phyloP scores from a whole-genome alignment of 2,888 invertebrate species.

The Timema cristinae region DNA sequence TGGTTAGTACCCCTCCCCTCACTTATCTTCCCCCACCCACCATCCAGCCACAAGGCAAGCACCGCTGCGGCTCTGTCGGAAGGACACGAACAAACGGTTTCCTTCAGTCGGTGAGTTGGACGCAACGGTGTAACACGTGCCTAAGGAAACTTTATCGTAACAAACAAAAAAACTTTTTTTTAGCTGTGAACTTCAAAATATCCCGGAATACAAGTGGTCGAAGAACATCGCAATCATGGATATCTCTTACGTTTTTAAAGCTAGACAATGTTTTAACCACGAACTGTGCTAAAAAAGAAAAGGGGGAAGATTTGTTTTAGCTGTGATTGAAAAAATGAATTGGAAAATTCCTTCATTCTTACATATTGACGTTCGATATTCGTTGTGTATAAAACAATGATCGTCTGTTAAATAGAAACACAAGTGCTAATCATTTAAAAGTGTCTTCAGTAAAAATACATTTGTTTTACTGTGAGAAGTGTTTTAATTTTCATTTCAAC shows the following conservation, averaged over 20 bases:
- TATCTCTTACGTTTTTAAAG: constrained; percentile 14
- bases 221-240: constrained; percentile 3
- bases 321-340: too few relatives aligned
- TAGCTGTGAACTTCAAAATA: background rate
- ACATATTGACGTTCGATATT: too few relatives aligned
- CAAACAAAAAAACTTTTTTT: background rate
- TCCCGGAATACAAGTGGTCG: background rate
- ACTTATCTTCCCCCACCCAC: constrained; percentile 27
- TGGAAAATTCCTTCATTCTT: too few relatives aligned
- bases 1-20: constrained; percentile 42
- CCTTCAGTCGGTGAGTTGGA: constrained; percentile 20
- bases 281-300: background rate
- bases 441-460: too few relatives aligned
- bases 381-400: too few relatives aligned
- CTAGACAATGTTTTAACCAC: constrained; percentile 5
- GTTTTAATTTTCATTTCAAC: background rate
- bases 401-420: too few relatives aligned
- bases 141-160: background rate
- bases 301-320: too few relatives aligned
- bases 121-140: constrained; percentile 22
- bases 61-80: constrained; percentile 34
- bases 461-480: too few relatives aligned
- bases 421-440: too few relatives aligned
- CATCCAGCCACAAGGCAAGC: constrained; percentile 41
- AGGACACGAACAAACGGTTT: constrained; percentile 22